Evolutionary conservation across 2,113 vertebrate species (phyloP).

Genomic region (Ardeotis arabs): DNA sequence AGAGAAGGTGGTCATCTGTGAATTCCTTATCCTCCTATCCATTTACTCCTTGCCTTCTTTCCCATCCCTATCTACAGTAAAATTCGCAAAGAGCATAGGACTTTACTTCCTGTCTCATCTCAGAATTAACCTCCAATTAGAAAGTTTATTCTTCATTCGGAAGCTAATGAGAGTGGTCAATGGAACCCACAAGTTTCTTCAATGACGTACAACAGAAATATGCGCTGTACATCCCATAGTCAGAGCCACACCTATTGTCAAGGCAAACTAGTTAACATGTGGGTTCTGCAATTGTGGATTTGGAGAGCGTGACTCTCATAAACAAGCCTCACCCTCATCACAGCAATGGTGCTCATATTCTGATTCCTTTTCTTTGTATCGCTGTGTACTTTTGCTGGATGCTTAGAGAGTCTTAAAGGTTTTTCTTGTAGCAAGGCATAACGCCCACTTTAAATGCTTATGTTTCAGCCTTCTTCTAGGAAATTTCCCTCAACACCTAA

Average conservation of each 20-base stretch:
- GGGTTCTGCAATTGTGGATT: background rate
- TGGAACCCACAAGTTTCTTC: background rate
- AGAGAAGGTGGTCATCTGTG: no score
- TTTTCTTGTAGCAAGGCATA: background rate
- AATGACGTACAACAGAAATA: background rate
- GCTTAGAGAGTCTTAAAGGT: background rate
- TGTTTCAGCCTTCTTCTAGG: slow-evolving; percentile 37
- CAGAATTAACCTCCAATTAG: background rate
- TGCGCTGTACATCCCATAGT: background rate
- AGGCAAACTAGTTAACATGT: rapidly evolving
- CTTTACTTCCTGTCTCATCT: background rate
- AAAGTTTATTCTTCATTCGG: background rate
- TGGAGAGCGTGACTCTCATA: background rate
- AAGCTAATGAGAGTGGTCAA: background rate
- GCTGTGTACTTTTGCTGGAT: background rate
- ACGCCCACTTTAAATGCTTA: background rate
- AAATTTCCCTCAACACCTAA: slow-evolving; percentile 10
- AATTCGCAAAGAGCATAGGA: background rate
- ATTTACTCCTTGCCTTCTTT: background rate
- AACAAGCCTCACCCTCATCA: background rate
- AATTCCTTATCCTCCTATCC: background rate
- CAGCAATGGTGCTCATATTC: background rate
- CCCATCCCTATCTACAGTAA: background rate
- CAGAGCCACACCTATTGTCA: background rate
- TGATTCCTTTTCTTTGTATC: background rate